phyloP scores from a whole-genome alignment of 2,113 vertebrate species.

The Epinephelus moara region DNA sequence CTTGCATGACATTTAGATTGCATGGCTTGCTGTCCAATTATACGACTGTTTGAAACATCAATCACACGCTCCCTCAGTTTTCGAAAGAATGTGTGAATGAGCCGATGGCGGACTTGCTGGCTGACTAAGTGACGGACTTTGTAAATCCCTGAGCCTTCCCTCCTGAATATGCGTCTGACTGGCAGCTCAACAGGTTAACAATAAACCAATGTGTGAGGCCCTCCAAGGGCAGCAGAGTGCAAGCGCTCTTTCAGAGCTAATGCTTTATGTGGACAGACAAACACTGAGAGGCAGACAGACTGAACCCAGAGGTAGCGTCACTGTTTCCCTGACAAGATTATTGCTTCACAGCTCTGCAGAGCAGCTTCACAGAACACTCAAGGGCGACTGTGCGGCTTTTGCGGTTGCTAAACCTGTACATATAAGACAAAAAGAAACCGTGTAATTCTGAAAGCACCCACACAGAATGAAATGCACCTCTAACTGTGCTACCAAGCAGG shows the following conservation, averaged over 20 bases:
- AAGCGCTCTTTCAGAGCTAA: constrained; percentile 12
- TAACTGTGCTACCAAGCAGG: too few relatives aligned
- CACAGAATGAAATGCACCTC: too few relatives aligned
- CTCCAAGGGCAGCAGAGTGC: constrained; percentile 32
- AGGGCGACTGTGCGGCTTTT: too few relatives aligned
- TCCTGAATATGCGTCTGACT: constrained; percentile 12
- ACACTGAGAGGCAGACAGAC: constrained; percentile 43
- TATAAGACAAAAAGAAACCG: too few relatives aligned
- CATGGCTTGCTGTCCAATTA: constrained; percentile 7
- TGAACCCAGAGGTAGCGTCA: constrained; percentile 22
- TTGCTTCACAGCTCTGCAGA: neutral
- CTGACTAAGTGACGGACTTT: constrained; percentile 7
- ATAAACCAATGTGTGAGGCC: constrained; percentile 18
- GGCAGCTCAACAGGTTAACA: constrained; percentile 37
- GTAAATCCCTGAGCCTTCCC: constrained; percentile 13
- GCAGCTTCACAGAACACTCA: neutral
- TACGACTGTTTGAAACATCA: constrained; percentile 20
- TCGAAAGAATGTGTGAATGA: constrained; percentile 20
- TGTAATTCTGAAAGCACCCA: too few relatives aligned
- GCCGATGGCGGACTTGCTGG: neutral
- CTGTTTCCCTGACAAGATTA: constrained; percentile 2
- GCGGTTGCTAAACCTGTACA: too few relatives aligned
- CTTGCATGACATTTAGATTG: constrained; percentile 20
- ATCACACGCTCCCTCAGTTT: neutral
- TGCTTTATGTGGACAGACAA: constrained; percentile 19